Conservation (phyloP, 1,140 invertebrate genomes). For the Drosophila tani region DNA sequence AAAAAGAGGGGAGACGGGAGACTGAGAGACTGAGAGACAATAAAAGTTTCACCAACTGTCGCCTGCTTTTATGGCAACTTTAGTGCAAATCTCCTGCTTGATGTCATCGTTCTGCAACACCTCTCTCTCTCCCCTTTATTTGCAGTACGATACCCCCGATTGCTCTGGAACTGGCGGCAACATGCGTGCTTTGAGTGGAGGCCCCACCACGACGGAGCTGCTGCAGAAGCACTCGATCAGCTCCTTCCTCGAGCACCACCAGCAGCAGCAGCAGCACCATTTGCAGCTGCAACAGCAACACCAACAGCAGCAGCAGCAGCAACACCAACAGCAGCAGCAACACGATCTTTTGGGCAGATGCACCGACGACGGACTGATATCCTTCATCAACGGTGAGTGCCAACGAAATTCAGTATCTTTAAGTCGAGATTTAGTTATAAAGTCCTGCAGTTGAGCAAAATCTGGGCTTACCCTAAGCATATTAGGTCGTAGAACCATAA, state of each 20-base stretch:
- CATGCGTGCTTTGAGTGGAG: conserved; percentile 69
- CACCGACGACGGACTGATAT: conserved; percentile 68
- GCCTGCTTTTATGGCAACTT: conserved; percentile 64
- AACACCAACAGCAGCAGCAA: conserved; percentile 44
- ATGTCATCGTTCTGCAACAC: conserved; percentile 20
- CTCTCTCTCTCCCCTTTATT: conserved; percentile 1
- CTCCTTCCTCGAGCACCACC: conserved; percentile 85
- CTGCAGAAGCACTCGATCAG: conserved; percentile 86
- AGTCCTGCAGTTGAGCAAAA: too few species aligned
- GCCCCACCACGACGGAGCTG: conserved; percentile 77
- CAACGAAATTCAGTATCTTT: too few species aligned
- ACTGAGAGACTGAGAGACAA: conserved; percentile 20
- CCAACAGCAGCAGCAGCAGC: conserved; percentile 5
- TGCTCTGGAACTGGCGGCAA: conserved; percentile 57
- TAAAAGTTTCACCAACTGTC: conserved; percentile 52
- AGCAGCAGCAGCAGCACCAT: conserved; percentile 45
- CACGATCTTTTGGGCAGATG: conserved; percentile 57
- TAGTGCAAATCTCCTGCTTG: conserved; percentile 41
- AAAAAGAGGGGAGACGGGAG: neutral
- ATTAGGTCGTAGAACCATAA: neutral
- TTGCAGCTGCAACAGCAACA: conserved; percentile 47
- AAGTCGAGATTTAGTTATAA: too few species aligned
- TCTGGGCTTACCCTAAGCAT: too few species aligned
- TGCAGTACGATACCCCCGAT: conserved; percentile 74
- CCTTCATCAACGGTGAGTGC: conserved; percentile 73